Evolutionary conservation across 1,140 invertebrate species (phyloP).

Genomic region (Contarinia nasturtii): DNA sequence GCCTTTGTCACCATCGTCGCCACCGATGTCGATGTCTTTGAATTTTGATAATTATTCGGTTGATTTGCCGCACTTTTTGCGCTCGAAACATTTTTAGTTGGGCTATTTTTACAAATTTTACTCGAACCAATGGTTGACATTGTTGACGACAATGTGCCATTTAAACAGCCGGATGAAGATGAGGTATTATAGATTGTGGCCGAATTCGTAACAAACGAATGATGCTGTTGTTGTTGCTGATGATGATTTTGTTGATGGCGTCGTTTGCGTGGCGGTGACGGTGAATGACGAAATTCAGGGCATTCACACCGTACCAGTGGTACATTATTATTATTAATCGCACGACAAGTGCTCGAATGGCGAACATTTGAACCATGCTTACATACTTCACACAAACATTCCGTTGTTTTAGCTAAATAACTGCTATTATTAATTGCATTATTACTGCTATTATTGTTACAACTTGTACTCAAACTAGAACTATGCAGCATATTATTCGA

Average conservation of each 20-base stretch:
- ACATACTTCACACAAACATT: slow-evolving; percentile 30
- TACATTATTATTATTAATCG: slow-evolving; percentile 35
- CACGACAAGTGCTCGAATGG: slow-evolving; percentile 29
- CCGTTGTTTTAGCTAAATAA: neutral
- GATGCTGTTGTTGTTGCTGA: neutral
- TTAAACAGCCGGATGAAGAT: neutral
- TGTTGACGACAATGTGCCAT: neutral
- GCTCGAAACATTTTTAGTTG: no score
- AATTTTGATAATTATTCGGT: neutral
- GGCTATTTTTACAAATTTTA: no score
- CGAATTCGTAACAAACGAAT: neutral
- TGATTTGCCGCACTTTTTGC: no score
- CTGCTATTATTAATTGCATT: slow-evolving; percentile 9
- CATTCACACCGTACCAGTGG: slow-evolving; percentile 11
- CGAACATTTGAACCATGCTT: slow-evolving; percentile 30
- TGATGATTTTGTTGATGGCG: slow-evolving; percentile 2
- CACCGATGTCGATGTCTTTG: slow-evolving; percentile 4
- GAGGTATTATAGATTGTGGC: neutral
- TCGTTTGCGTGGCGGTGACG: neutral
- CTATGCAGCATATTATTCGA: neutral
- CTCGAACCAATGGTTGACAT: no score
- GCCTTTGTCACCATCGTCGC: slow-evolving; percentile 6
- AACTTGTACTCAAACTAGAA: neutral
- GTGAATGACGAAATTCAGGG: neutral
- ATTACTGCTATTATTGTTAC: slow-evolving; percentile 3